Percentiles rank a stretch among this genome's conserved stretches.
Conservation (phyloP, 2,113 vertebrate genomes). For the Alouatta palliata region DNA sequence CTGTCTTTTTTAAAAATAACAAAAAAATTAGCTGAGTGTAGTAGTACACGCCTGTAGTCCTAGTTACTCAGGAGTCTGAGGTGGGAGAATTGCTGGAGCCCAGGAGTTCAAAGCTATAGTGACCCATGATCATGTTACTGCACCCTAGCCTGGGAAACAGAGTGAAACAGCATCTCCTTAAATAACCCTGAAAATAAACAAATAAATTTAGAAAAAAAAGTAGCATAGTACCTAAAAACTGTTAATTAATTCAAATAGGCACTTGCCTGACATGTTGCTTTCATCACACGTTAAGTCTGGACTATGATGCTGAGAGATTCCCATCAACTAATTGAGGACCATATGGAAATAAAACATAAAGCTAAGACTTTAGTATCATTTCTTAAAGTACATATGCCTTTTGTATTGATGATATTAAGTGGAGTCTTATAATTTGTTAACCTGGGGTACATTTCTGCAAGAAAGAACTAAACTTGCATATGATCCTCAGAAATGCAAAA, state of each 20-base stretch:
- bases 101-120: too few species aligned
- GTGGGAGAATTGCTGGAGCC: too few species aligned
- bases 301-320: slow-evolving; percentile 44
- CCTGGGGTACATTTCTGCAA: not conserved
- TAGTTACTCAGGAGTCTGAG: too few species aligned
- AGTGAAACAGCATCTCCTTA: too few species aligned
- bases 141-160: too few species aligned
- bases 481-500: not conserved
- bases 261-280: slow-evolving; percentile 45
- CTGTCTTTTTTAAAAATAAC: too few species aligned
- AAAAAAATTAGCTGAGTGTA: too few species aligned
- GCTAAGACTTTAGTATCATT: not conserved
- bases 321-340: slow-evolving; percentile 51
- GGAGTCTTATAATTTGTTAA: not conserved
- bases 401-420: not conserved
- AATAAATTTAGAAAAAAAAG: not conserved
- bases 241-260: slow-evolving; percentile 49
- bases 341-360: not conserved
- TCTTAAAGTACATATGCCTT: not conserved
- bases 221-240: not conserved
- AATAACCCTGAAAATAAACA: too few species aligned
- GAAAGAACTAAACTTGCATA: not conserved
- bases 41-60: too few species aligned
- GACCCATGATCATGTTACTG: too few species aligned
- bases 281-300: slow-evolving; percentile 58